Evolutionary conservation across 2,797 vertebrate species (phyloP), one percentile per base, ranked within the genome.

Genomic region (Propithecus perrieri): DNA sequence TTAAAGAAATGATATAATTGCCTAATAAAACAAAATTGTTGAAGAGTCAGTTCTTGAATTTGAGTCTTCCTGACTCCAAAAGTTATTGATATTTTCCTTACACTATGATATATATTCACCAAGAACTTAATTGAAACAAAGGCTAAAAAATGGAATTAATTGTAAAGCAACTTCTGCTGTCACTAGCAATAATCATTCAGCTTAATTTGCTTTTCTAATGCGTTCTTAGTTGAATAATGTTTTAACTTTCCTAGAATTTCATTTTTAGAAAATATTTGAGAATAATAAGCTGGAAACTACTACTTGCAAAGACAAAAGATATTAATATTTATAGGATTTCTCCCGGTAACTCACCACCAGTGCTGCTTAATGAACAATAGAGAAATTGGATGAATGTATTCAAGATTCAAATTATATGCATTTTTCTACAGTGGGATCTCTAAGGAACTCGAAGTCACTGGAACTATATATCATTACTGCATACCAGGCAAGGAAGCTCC

Each of bases 281-380:
- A 93, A 97, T 85, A 92, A 93, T 76, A 96, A 89, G 65, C 53
- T 85, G 15, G 41, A 95, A 95, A 89, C 63, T 94, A 90, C 50
- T 91, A 59, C 38, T 75, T 93, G 5, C 38, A 95, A 93, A 95
- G 91, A 83, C 17, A 96, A 41, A 95, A 86, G 35, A 80, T 87
- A 96, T 95, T 96, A 97, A 97, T 97, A 96, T 97, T 94, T 94
- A 97, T 96, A 93, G 95, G 89, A 80, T 69, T 38, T 69, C 12
- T 35, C 48, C 41, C 76, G 15, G 80, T 91, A 97, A 97, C 53
- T 97, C 94, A 96, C 92, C 48, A 89, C 24, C 75, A 67, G 35
- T 83, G 71, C 46, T 89, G 46, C 89, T 94, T 96, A 97, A 96
- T 96, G 97, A 97, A 94, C 89, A 97, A 96, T 78, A 92, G 74